Evolutionary conservation across 2,888 invertebrate genomes (phyloP), one percentile per base, ranked within the genome.

Genomic region (Meiosimyza platycephala): DNA sequence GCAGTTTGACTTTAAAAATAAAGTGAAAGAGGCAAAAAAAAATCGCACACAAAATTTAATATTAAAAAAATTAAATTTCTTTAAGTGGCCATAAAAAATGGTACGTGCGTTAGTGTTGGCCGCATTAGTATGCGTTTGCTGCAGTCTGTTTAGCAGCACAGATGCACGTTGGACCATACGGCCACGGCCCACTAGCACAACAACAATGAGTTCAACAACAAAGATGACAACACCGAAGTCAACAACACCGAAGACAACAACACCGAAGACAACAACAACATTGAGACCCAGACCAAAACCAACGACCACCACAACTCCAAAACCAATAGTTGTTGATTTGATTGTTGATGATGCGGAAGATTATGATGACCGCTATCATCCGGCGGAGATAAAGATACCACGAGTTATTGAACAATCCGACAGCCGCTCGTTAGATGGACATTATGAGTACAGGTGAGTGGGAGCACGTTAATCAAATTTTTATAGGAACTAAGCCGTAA

Each of bases 391-490:
- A 12, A 64, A 33, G 60, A 71, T 75, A 6, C 77, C 80, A 3
- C 57, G 77, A 7, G 72, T 84, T 7, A 70, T 84, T 13, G 84
- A 84, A 5, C 72, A 79, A 66, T 79, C 74, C 51, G 81, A 81
- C 75, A 76, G 73, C 2, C 79, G 83, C 7, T 74, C 69, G 0
- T 13, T 72, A 5, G 80, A 80, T 69, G 84, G 85, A 7, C 77
- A 80, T 33, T 83, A 82, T 68, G 84, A 85, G 70, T 78, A 74
- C 74, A 79, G 78, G 80, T 80, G 67, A 77, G 75, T 73, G n/a
- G 3, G 48, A 6, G 48, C 12, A 18, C n/a, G 6, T 65, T 1
- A 4, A 16, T 5, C 22, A 9, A 47, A 3, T 13, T 48, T 63
- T 16, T 9, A 54, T 2, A 54, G 18, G 2, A 16, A 54, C n/a